Base-by-base conservation (phyloP, 2,888 invertebrate species). In the Sinodicranocentrus sp. region DNA sequence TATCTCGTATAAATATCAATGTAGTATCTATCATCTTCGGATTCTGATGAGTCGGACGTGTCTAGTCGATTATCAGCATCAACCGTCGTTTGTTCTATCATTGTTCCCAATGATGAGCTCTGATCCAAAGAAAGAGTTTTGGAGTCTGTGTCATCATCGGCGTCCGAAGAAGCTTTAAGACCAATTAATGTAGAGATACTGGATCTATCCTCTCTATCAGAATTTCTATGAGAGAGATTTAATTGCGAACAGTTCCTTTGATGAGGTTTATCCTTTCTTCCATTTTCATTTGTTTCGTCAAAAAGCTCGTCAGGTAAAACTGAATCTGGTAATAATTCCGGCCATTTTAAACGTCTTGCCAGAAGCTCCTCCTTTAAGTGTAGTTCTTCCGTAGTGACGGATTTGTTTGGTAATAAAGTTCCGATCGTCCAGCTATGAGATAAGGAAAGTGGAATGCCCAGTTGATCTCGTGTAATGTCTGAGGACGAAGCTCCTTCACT, bases 331-430 rank as follows among this genome's bases (percentile, higher is more conserved):
- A 86, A 52, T 0, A 86, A 23, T 73, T 86, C 86, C 1, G 84
- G 87, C 86, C 88, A 91, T 89, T 93, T 93, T 33, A 95, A 91
- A 89, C 94, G 92, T 89, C 94, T 93, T 0, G 94, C 94, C 15
- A 95, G 90, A 21, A 94, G 92, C 90, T 94, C 94, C 89, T 95
- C 95, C 90, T 95, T 95, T 86, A 93, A 92, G 89, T 94, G 94
- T 52, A 95, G 94, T 87, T 95, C 94, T 87, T 93, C 93, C 6
- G 87, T 94, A 93, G 68, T 95, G 93, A 0, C 93, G 1, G 59
- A 5, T 23, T 79, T 79, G 21, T 43, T 68, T 26, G 68, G 77
- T 92, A 85, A 93, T 93, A 2, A 90, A 88, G 89, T 90, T 90
- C 71, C 90, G 13, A 73, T 78, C 15, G 78, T 48, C 78, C 78